Conservation (phyloP, 2,113 vertebrate species). For the Megaceryle maxima region DNA sequence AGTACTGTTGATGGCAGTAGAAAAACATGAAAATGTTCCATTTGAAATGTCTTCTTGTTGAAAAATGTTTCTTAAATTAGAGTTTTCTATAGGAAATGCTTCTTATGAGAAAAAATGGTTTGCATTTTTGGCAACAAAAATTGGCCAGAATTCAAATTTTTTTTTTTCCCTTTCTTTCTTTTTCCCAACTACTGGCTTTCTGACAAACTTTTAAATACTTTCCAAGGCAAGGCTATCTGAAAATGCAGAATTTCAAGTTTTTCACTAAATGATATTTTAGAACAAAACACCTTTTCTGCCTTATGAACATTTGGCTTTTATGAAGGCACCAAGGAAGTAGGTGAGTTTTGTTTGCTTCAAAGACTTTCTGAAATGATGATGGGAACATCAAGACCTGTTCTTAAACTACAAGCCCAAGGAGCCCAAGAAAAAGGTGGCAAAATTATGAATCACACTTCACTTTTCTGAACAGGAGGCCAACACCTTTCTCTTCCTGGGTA, state of each 20-base stretch:
- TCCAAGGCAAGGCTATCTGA: not conserved
- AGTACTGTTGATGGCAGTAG: constrained; percentile 38
- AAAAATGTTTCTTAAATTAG: constrained; percentile 45
- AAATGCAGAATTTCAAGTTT: not conserved
- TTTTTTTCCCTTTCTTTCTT: not conserved
- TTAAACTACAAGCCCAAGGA: not conserved
- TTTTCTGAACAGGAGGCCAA: not conserved
- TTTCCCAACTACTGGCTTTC: not conserved
- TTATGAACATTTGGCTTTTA: not conserved
- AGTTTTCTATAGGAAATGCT: constrained; percentile 40
- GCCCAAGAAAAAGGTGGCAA: not conserved
- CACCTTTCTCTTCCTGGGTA: not conserved
- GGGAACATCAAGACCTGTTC: not conserved
- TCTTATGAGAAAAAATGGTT: constrained; percentile 23
- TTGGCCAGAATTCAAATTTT: not conserved
- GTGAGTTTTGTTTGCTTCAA: not conserved
- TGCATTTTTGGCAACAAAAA: constrained; percentile 25
- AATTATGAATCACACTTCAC: fast-evolving
- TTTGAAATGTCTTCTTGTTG: constrained; percentile 40
- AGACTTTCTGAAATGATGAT: not conserved
- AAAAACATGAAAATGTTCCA: constrained; percentile 53
- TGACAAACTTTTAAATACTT: constrained; percentile 33
- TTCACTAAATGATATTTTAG: not conserved
- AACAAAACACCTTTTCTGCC: not conserved
- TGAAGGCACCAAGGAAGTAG: not conserved